Conservation (phyloP, 2,888 invertebrate genomes). For the Callosobruchus maculatus region DNA sequence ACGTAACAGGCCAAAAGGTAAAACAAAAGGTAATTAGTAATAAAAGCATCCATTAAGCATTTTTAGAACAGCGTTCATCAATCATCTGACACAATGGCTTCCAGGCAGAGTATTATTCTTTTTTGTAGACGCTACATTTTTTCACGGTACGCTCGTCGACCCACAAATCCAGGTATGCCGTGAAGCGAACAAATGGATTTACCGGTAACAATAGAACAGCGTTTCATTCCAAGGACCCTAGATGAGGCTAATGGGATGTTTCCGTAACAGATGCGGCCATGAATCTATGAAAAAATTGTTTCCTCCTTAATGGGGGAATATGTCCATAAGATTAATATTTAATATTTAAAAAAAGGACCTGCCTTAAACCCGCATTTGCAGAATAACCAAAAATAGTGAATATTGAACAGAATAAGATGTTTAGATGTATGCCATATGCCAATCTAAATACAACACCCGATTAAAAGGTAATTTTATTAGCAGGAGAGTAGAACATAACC, state of each 20-base stretch:
- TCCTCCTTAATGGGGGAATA: too few species aligned
- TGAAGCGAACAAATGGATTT: slow-evolving; percentile 12
- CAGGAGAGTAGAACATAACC: too few species aligned
- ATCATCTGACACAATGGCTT: slow-evolving; percentile 16
- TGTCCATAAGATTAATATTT: too few species aligned
- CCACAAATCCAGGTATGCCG: slow-evolving; percentile 19
- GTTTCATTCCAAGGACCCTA: slow-evolving; percentile 8
- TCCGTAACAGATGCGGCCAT: slow-evolving; percentile 10
- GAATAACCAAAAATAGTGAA: too few species aligned
- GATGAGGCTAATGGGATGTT: slow-evolving; percentile 13
- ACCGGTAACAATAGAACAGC: slow-evolving; percentile 10
- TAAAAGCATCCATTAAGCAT: slow-evolving; percentile 13
- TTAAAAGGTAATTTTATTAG: too few species aligned
- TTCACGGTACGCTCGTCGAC: slow-evolving; percentile 8
- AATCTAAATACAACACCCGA: too few species aligned
- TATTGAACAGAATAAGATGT: too few species aligned
- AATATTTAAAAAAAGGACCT: too few species aligned
- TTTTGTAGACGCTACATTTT: not conserved
- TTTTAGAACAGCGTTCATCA: slow-evolving; percentile 13
- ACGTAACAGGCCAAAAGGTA: slow-evolving; percentile 1
- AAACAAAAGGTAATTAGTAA: slow-evolving; percentile 10
- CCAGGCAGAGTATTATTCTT: not conserved
- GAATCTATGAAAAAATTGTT: not conserved
- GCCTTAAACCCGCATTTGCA: too few species aligned
- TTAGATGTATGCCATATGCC: too few species aligned